Percentiles rank a stretch among this genome's conserved stretches.
phyloP scores from a whole-genome alignment of 2,888 invertebrate genomes.

The Aporophyla lueneburgensis region DNA sequence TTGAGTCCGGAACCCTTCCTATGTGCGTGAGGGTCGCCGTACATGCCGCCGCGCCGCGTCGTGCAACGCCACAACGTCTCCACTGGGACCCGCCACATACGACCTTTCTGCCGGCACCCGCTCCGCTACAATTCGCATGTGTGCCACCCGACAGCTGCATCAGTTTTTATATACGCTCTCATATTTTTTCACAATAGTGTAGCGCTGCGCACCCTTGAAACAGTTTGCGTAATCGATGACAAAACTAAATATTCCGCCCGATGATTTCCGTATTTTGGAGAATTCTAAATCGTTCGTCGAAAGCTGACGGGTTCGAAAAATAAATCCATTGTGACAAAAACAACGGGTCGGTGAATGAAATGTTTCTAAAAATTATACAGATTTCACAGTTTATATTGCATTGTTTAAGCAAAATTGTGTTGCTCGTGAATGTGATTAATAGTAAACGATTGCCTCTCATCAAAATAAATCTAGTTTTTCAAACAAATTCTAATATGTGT shows the following conservation, averaged over 20 bases:
- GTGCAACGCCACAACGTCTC: constrained; percentile 73
- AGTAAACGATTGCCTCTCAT: constrained; percentile 66
- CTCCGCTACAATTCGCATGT: constrained; percentile 89
- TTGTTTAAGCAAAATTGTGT: constrained; percentile 59
- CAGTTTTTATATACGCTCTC: constrained; percentile 90
- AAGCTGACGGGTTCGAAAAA: constrained; percentile 66
- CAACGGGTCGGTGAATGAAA: constrained; percentile 62
- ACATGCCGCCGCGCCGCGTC: constrained; percentile 51
- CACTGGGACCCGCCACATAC: constrained; percentile 70
- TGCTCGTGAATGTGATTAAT: constrained; percentile 57
- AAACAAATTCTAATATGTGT: constrained; percentile 73
- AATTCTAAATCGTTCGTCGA: constrained; percentile 75
- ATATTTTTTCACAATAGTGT: constrained; percentile 89
- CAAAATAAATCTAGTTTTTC: constrained; percentile 72
- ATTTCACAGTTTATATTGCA: constrained; percentile 54
- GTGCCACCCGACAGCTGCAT: constrained; percentile 89
- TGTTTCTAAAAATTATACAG: constrained; percentile 40
- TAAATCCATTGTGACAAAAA: constrained; percentile 65
- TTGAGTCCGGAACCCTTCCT: constrained; percentile 88
- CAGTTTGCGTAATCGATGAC: constrained; percentile 91
- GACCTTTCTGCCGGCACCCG: constrained; percentile 71
- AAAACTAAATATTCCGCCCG: constrained; percentile 91
- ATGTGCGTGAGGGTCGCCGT: constrained; percentile 74
- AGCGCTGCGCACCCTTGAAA: constrained; percentile 90
- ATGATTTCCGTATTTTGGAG: constrained; percentile 90